Evolutionary conservation across 2,888 invertebrate species (phyloP).

Genomic region (Ecliptopera silaceata): DNA sequence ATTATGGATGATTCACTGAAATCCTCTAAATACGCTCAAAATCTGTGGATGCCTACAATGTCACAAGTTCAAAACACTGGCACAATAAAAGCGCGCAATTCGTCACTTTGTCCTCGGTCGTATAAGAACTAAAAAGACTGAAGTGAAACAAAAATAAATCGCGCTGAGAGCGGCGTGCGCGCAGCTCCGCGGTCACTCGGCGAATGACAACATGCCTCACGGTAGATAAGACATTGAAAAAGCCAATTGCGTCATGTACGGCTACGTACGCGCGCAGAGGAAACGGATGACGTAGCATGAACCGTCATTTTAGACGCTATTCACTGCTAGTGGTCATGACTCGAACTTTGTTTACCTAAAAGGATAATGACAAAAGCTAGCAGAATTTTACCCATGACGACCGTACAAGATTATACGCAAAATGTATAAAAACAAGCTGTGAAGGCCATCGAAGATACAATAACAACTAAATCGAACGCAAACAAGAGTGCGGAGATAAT

Average conservation of each 20-base stretch:
- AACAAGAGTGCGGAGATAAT: conserved; percentile 7
- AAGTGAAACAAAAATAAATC: conserved; percentile 72
- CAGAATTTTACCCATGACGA: conserved; percentile 13
- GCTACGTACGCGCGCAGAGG: conserved; percentile 78
- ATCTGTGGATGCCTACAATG: conserved; percentile 60
- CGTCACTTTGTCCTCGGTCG: conserved; percentile 77
- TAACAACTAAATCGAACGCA: conserved; percentile 12
- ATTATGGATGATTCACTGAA: conserved; percentile 55
- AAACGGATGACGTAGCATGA: conserved; percentile 74
- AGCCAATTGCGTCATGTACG: conserved; percentile 82
- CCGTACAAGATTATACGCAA: conserved; percentile 17
- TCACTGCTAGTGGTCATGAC: conserved; percentile 59
- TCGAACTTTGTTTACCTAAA: conserved; percentile 61
- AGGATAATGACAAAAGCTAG: conserved; percentile 48
- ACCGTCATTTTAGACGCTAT: conserved; percentile 73
- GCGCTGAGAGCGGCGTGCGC: conserved; percentile 65
- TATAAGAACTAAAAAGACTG: conserved; percentile 69
- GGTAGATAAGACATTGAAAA: conserved; percentile 83
- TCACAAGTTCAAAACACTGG: conserved; percentile 77
- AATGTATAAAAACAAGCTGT: conserved; percentile 29
- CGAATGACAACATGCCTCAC: conserved; percentile 80
- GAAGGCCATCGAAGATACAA: conserved; percentile 19
- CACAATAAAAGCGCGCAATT: conserved; percentile 71
- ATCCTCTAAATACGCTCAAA: conserved; percentile 51
- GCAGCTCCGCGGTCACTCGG: conserved; percentile 72